Conservation (phyloP, 2,888 invertebrate genomes). For the Leptinotarsa juncta region DNA sequence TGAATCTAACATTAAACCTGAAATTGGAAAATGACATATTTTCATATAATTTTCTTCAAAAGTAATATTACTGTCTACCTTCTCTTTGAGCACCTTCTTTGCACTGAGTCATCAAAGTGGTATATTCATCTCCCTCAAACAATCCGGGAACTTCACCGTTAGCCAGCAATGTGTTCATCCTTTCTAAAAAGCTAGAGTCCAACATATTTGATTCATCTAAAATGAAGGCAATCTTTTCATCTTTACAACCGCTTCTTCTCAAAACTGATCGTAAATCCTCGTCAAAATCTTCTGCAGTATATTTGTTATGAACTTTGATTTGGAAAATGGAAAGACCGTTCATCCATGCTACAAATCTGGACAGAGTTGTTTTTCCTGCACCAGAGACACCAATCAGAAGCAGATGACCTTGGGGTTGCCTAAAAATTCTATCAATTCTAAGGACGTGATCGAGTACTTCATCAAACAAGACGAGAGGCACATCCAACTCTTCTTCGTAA, state of each 20-base stretch:
- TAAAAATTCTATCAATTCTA: conserved; percentile 96
- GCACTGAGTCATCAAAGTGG: conserved; percentile 99
- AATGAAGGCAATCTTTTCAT: conserved; percentile 99
- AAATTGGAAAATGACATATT: conserved; percentile 30
- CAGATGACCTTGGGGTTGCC: conserved; percentile 98
- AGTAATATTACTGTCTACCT: conserved; percentile 63
- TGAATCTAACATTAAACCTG: conserved; percentile 94
- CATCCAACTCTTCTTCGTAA: conserved; percentile 99
- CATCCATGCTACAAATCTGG: conserved; percentile 99
- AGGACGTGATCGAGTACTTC: conserved; percentile 99
- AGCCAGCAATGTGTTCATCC: conserved; percentile 98
- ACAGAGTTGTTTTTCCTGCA: conserved; percentile 98
- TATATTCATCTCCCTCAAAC: conserved; percentile 97
- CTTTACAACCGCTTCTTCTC: conserved; percentile 89
- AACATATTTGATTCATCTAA: conserved; percentile 99
- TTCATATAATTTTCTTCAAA: background rate
- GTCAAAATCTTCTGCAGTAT: conserved; percentile 98
- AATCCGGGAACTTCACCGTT: conserved; percentile 98
- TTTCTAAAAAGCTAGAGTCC: conserved; percentile 97
- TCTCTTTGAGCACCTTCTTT: conserved; percentile 99
- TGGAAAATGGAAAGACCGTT: conserved; percentile 99
- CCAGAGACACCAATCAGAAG: conserved; percentile 98
- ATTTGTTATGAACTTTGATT: conserved; percentile 99
- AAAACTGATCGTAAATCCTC: conserved; percentile 94
- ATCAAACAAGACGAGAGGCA: conserved; percentile 97